Evolutionary conservation across 1,140 invertebrate genomes (phyloP).

Genomic region (Harpegnathos saltator): DNA sequence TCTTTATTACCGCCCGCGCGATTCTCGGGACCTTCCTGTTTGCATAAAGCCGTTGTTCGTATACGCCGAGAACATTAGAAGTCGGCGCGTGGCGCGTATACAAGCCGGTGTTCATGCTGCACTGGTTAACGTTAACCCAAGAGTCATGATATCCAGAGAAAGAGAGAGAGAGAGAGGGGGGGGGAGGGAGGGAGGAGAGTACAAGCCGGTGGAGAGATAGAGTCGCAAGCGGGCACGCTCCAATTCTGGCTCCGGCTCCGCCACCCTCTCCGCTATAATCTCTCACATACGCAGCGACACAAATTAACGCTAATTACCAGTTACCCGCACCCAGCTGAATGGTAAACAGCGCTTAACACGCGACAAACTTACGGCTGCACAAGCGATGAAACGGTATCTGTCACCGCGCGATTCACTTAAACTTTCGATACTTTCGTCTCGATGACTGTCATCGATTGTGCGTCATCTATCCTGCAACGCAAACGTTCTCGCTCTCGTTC

Average conservation of each 20-base stretch:
- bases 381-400: not conserved
- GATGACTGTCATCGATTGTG: no score
- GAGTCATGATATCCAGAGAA: slow-evolving; percentile 25
- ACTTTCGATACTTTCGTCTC: not conserved
- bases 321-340: not conserved
- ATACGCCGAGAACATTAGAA: slow-evolving; percentile 53
- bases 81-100: not conserved
- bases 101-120: slow-evolving; percentile 42
- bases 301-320: slow-evolving; percentile 34
- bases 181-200: no score
- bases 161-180: no score
- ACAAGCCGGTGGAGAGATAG: not conserved
- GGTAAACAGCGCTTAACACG: slow-evolving; percentile 24
- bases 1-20: slow-evolving; percentile 48
- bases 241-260: slow-evolving; percentile 15
- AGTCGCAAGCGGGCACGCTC: slow-evolving; percentile 40
- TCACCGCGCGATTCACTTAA: not conserved
- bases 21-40: slow-evolving; percentile 36
- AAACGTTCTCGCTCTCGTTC: no score
- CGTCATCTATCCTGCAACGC: no score
- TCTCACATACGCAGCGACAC: slow-evolving; percentile 7
- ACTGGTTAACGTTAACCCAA: slow-evolving; percentile 52
- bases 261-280: not conserved
- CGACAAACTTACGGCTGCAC: not conserved
- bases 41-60: slow-evolving; percentile 50